phyloP scores from a whole-genome alignment of 2,797 vertebrate species.

The Anabas testudineus region DNA sequence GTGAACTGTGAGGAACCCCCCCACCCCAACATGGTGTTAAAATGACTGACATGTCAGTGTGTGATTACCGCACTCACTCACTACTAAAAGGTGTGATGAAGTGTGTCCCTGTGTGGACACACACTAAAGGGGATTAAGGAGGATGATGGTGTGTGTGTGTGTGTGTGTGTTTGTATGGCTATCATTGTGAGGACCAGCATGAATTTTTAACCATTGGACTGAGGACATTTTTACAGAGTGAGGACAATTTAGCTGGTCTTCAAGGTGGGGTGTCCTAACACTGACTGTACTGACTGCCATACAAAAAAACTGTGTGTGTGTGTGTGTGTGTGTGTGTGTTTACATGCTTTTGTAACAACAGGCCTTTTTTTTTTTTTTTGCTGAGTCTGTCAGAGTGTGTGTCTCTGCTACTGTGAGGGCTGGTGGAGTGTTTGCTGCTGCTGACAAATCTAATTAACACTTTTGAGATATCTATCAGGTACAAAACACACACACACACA shows the following conservation, averaged over 20 bases:
- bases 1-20: conserved; percentile 34
- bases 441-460: conserved; percentile 77
- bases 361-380: background rate
- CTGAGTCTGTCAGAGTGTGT: conserved; percentile 1
- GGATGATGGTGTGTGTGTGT: conserved; percentile 4
- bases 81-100: conserved; percentile 48
- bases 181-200: too few species aligned
- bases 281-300: too few species aligned
- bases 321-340: conserved; percentile 1
- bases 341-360: conserved; percentile 6
- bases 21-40: conserved; percentile 31
- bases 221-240: too few species aligned
- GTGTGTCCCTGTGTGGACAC: conserved; percentile 19
- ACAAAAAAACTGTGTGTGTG: conserved; percentile 3
- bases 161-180: conserved; percentile 12
- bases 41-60: conserved; percentile 60
- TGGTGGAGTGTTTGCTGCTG: conserved; percentile 35
- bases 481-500: conserved; percentile 36
- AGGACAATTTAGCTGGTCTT: too few species aligned
- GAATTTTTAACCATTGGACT: too few species aligned
- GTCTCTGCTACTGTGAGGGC: background rate
- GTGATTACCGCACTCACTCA: conserved; percentile 38
- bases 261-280: too few species aligned
- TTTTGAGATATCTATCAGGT: conserved; percentile 66
- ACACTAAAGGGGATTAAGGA: conserved; percentile 3